Evolutionary conservation across 2,113 vertebrate species (phyloP).

Genomic region (Psittacula cyanocephala): DNA sequence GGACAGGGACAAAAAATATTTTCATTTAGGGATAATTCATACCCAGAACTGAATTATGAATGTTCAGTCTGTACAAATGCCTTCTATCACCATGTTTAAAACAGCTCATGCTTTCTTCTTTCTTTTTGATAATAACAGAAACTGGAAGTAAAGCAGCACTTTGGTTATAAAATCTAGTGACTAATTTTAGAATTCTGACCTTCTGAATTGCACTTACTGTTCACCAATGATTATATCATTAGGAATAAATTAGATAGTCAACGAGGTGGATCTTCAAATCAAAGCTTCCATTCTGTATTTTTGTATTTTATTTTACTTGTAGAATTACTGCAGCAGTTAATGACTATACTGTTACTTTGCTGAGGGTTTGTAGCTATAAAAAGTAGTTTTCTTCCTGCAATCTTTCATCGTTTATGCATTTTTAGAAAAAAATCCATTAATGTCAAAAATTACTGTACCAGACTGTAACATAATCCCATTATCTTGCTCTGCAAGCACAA

Average conservation of each 20-base stretch:
- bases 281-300: slow-evolving; percentile 66
- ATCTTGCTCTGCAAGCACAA: neutral
- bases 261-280: slow-evolving; percentile 73
- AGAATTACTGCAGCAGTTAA: slow-evolving; percentile 57
- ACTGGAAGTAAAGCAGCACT: slow-evolving; percentile 27
- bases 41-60: slow-evolving; percentile 31
- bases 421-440: neutral
- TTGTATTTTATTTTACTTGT: slow-evolving; percentile 68
- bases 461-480: neutral
- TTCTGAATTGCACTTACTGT: slow-evolving; percentile 73
- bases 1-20: neutral
- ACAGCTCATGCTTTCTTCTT: slow-evolving; percentile 33
- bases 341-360: slow-evolving; percentile 9
- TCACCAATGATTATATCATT: slow-evolving; percentile 79
- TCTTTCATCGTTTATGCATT: neutral
- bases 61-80: neutral
- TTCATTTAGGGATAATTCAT: slow-evolving; percentile 29
- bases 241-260: slow-evolving; percentile 76
- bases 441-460: neutral
- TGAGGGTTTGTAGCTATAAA: slow-evolving; percentile 10
- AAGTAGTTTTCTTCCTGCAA: slow-evolving; percentile 23
- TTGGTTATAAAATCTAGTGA: slow-evolving; percentile 68
- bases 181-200: slow-evolving; percentile 73
- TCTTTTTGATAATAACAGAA: slow-evolving; percentile 35
- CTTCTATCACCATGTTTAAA: slow-evolving; percentile 45